These are phyloP conservation scores for Tethya wilhelma DNA, from an alignment of 37 sponge, comb jelly and placozoan genomes.

Conservation along the genomic window DNA sequence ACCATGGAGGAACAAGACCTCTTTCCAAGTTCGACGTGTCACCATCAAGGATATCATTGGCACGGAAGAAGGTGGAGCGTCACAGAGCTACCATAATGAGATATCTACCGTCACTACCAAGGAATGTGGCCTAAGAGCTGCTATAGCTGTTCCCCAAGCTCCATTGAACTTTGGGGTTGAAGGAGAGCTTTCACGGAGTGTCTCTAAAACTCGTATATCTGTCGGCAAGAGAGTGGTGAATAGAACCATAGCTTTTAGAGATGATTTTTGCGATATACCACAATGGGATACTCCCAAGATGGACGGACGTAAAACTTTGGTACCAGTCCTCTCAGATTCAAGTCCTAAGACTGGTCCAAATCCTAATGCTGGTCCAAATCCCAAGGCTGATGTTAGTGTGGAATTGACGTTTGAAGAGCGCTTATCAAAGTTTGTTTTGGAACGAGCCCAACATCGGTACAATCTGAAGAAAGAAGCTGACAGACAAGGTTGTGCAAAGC, in stretches of 20 bases:
- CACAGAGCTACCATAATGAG: constrained; percentile 35
- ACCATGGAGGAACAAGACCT: constrained; percentile 46
- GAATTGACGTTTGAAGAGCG: neutral
- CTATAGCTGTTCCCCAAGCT: constrained; percentile 7
- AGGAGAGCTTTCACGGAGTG: constrained; percentile 14
- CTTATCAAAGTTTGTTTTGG: too few species aligned
- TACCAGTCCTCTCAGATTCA: too few species aligned
- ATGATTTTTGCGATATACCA: constrained; percentile 24
- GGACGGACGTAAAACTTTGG: too few species aligned
- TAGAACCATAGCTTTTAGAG: constrained; percentile 44
- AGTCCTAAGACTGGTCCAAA: too few species aligned
- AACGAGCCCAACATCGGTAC: neutral
- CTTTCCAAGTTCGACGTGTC: constrained; percentile 43
- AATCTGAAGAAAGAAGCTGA: neutral
- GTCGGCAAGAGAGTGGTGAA: constrained; percentile 41
- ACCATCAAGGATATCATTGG: constrained; percentile 26
- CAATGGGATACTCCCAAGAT: constrained; percentile 6
- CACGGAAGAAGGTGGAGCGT: constrained; percentile 59
- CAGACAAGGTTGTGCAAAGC: neutral
- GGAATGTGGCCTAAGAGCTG: constrained; percentile 20
- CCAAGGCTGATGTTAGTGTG: too few species aligned
- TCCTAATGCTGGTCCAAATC: too few species aligned
- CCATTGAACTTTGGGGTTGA: constrained; percentile 45
- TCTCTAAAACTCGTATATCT: constrained; percentile 7
- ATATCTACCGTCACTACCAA: constrained; percentile 9